These are phyloP conservation scores for Oscheius sp. DNA, from an alignment of 2,888 invertebrate genomes.

Conservation along the genomic window DNA sequence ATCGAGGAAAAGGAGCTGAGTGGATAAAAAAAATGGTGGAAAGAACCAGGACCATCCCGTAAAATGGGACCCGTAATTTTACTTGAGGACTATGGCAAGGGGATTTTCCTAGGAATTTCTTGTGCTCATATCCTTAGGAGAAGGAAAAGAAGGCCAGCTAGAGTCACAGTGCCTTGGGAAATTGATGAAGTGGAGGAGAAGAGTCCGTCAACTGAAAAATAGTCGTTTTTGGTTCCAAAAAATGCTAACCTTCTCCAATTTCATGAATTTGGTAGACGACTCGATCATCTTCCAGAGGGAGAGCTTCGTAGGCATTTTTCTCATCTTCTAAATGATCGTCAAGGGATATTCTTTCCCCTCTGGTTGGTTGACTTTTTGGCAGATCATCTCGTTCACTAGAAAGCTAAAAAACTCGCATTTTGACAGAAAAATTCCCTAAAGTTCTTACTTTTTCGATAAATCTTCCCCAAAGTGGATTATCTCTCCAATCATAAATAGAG, in stretches of 20 bases:
- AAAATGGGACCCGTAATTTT: not conserved
- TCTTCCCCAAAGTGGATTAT: constrained; percentile 48
- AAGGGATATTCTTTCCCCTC: constrained; percentile 49
- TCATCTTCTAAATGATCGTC: constrained; percentile 46
- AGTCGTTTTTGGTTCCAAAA: not conserved
- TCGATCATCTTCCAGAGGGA: constrained; percentile 38
- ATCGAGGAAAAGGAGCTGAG: not conserved
- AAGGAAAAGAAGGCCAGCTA: constrained; percentile 11
- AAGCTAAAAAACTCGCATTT: constrained; percentile 14
- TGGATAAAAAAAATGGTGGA: not conserved
- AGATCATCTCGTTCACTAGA: constrained; percentile 35
- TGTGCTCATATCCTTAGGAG: constrained; percentile 19
- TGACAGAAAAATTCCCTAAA: not conserved
- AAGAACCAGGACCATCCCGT: constrained; percentile 21
- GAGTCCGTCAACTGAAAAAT: constrained; percentile 31
- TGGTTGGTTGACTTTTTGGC: constrained; percentile 36
- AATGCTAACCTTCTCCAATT: constrained; percentile 56
- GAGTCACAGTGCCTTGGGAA: not conserved
- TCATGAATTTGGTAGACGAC: constrained; percentile 60
- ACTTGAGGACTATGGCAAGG: not conserved
- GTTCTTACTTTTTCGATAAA: constrained; percentile 53
- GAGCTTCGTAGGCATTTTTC: constrained; percentile 42
- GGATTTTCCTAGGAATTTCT: not conserved
- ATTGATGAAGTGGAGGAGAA: constrained; percentile 13
- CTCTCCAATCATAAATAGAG: constrained; percentile 6